Evolutionary conservation across 2,888 invertebrate genomes (phyloP).

Genomic region (Pterostichus niger): DNA sequence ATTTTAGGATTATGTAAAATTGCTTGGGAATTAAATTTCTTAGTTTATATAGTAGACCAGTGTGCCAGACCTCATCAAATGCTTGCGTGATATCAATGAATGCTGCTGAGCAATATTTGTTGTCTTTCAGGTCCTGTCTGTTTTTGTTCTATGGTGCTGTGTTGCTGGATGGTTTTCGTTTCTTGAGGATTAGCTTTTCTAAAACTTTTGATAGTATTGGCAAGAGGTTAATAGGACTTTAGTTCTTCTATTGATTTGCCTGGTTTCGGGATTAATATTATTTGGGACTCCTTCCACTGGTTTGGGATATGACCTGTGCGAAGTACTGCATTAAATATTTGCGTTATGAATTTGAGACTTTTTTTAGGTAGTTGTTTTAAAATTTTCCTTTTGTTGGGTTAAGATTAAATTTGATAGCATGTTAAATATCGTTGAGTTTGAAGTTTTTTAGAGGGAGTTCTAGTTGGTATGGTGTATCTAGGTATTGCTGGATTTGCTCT

Average conservation of each 20-base stretch:
- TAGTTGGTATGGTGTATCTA: neutral
- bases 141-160: constrained; percentile 68
- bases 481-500: constrained; percentile 1
- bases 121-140: constrained; percentile 21
- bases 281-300: constrained; percentile 20
- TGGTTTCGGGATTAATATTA: constrained; percentile 21
- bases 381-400: neutral
- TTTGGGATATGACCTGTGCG: neutral
- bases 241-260: constrained; percentile 23
- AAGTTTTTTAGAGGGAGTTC: neutral
- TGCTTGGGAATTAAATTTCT: constrained; percentile 47
- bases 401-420: neutral
- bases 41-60: constrained; percentile 57
- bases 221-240: constrained; percentile 14
- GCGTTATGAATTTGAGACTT: neutral
- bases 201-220: constrained; percentile 10
- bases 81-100: constrained; percentile 63
- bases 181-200: neutral
- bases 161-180: neutral
- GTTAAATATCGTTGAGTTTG: neutral
- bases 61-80: constrained; percentile 60
- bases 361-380: constrained; percentile 9
- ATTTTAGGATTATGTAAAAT: constrained; percentile 50
- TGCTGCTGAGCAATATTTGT: constrained; percentile 58
- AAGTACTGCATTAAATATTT: constrained; percentile 5